Percentiles rank a stretch among this genome's conserved stretches.
Conservation (phyloP, 2,797 vertebrate genomes). For the Rhyacichthys aspro region DNA sequence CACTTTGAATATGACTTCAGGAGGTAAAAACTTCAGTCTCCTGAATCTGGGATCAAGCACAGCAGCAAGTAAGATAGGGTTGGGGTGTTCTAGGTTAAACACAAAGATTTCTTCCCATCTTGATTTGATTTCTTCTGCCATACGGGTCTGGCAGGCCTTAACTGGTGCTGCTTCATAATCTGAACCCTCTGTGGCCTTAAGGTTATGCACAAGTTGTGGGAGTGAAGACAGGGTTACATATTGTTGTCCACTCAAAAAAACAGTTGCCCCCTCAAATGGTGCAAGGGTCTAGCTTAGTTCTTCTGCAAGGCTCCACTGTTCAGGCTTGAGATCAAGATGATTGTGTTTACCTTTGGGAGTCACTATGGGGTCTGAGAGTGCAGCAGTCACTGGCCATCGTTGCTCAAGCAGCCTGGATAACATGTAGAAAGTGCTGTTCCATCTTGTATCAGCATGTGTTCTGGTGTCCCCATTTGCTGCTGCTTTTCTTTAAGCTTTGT, state of each 20-base stretch:
- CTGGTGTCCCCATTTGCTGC: neutral
- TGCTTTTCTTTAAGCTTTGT: neutral
- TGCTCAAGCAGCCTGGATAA: neutral
- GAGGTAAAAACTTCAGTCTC: neutral
- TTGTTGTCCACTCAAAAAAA: slow-evolving; percentile 4
- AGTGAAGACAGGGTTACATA: neutral
- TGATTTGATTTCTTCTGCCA: neutral
- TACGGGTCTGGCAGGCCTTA: neutral
- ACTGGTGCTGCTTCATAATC: neutral
- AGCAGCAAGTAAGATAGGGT: neutral
- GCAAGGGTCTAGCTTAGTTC: no score
- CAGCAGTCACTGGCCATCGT: slow-evolving; percentile 4
- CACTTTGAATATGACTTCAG: neutral
- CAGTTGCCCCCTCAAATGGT: slow-evolving; percentile 7
- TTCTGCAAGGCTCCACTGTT: slow-evolving; percentile 7
- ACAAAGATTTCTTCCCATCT: neutral
- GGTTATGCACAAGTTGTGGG: neutral
- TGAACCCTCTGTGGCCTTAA: neutral
- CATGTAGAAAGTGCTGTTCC: neutral
- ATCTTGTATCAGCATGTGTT: neutral
- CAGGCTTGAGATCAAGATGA: slow-evolving; percentile 2
- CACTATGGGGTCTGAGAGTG: neutral
- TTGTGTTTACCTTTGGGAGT: neutral
- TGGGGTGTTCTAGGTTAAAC: neutral
- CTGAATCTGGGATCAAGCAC: neutral